Evolutionary conservation across 2,113 vertebrate species (phyloP).

Genomic region (Seriola quinqueradiata): DNA sequence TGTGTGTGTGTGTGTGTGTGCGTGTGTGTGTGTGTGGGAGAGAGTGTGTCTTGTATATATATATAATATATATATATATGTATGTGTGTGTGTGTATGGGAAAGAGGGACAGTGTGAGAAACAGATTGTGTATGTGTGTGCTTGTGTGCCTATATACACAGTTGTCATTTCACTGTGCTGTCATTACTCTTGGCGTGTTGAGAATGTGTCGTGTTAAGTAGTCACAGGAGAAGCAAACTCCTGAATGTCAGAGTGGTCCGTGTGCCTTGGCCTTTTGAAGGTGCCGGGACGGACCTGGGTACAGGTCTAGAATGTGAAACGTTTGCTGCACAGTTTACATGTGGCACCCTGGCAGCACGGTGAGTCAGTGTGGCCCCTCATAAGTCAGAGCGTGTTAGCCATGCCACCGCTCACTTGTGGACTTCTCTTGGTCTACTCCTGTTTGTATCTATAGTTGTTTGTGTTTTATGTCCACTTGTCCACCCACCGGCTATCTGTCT

Average conservation of each 20-base stretch:
- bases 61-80: no score
- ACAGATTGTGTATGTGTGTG: not conserved
- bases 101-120: no score
- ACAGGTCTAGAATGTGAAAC: constrained; percentile 49
- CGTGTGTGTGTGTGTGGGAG: not conserved
- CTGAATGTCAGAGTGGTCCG: constrained; percentile 59
- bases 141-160: not conserved
- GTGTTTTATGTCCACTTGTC: no score
- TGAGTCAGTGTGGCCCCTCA: constrained; percentile 36
- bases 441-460: not conserved
- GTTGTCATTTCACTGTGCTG: constrained; percentile 30
- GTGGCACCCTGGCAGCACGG: constrained; percentile 45
- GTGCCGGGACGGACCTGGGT: constrained; percentile 27
- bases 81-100: constrained; percentile 2
- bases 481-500: not conserved
- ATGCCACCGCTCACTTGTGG: not conserved
- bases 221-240: constrained; percentile 38
- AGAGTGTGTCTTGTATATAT: not conserved
- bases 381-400: constrained; percentile 22
- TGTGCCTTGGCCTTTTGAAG: constrained; percentile 32
- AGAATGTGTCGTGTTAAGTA: constrained; percentile 48
- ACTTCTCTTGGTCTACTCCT: not conserved
- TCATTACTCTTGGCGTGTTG: constrained; percentile 36
- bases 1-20: constrained; percentile 13
- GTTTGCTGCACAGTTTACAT: constrained; percentile 33